A percentile compares a stretch with the other conserved stretches of the same genome.
Evolutionary conservation across 2,797 vertebrate genomes (phyloP).

Genomic region (Neosalanx taihuensis): DNA sequence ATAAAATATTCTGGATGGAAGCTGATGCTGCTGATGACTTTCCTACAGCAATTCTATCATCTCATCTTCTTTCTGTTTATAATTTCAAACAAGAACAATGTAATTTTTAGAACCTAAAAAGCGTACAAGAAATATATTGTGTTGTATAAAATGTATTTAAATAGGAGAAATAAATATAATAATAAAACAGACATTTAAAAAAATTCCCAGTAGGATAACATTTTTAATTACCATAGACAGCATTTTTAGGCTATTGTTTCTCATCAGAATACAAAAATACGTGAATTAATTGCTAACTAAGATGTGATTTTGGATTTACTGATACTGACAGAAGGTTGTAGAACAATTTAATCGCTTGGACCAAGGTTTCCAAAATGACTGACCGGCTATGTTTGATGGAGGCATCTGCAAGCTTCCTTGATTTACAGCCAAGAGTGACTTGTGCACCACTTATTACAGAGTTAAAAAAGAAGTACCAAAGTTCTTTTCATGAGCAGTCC

Average conservation of each 20-base stretch:
- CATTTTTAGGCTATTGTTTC: not conserved
- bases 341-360: conserved; percentile 11
- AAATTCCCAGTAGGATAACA: too few relatives aligned
- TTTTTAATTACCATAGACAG: too few relatives aligned
- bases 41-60: too few relatives aligned
- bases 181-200: too few relatives aligned
- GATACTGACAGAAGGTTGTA: conserved; percentile 64
- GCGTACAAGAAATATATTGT: not conserved
- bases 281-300: conserved; percentile 52
- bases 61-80: too few relatives aligned
- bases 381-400: conserved; percentile 73
- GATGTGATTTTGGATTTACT: conserved; percentile 46
- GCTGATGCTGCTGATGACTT: conserved; percentile 30
- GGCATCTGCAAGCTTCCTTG: conserved; percentile 71
- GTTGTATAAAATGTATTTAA: too few relatives aligned
- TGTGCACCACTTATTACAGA: conserved; percentile 53
- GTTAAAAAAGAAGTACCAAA: conserved; percentile 53
- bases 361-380: conserved; percentile 60
- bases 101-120: conserved; percentile 24
- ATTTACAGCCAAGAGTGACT: conserved; percentile 72
- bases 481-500: conserved; percentile 63
- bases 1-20: conserved; percentile 52
- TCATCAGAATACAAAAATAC: conserved; percentile 33
- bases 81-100: too few relatives aligned
- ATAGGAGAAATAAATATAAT: too few relatives aligned